Evolutionary conservation across 2,797 vertebrate species (phyloP).

Genomic region (Geotrypetes seraphini): DNA sequence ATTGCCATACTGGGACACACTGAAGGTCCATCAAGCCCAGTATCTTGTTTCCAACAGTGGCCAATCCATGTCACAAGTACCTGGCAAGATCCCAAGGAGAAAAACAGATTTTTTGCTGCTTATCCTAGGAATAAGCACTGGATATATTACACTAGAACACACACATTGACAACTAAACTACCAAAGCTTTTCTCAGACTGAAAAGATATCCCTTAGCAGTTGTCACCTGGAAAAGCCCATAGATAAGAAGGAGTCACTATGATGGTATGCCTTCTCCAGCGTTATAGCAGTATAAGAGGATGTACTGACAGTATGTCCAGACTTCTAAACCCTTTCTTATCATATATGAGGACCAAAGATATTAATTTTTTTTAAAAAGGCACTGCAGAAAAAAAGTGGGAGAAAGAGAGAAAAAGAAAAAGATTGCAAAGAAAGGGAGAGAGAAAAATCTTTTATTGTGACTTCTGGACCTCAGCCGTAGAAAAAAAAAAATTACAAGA

Average conservation of each 20-base stretch:
- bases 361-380: background rate
- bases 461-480: too few species aligned
- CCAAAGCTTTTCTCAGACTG: background rate
- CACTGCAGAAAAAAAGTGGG: too few species aligned
- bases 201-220: conserved; percentile 30
- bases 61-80: too few species aligned
- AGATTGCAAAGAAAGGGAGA: conserved; percentile 12
- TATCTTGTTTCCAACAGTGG: too few species aligned
- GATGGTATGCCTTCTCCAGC: background rate
- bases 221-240: conserved; percentile 29
- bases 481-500: too few species aligned
- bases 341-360: conserved; percentile 9
- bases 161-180: background rate
- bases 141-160: conserved; percentile 1
- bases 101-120: too few species aligned
- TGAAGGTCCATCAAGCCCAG: too few species aligned
- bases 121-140: too few species aligned
- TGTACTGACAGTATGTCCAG: conserved; percentile 23
- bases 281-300: conserved; percentile 9
- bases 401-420: background rate
- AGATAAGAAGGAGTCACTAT: conserved; percentile 25
- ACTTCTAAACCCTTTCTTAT: conserved; percentile 17
- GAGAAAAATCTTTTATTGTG: conserved; percentile 8
- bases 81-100: too few species aligned
- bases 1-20: too few species aligned